Evolutionary conservation across 2,113 vertebrate species (phyloP), one percentile per base, ranked within the genome.

Genomic region (Colius striatus): DNA sequence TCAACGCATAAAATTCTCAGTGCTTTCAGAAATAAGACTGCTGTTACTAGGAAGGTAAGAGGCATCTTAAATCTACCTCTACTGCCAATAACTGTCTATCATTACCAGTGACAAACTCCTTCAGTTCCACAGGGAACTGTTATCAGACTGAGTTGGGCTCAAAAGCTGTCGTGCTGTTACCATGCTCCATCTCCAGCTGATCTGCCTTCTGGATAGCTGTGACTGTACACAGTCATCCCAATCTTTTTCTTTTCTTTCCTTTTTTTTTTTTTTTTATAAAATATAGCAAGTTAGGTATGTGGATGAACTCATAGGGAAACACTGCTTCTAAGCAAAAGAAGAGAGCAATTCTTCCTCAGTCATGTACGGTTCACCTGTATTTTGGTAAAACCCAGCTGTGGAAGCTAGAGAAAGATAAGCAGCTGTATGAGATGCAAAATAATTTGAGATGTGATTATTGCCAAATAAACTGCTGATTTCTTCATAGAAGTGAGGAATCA

Each of bases 71-170:
- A 95, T 62, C 65, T 85, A 57, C 36, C 36, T 63, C 51, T 66
- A 2, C 66, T 92, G 90, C 87, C 77, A 65, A 34, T 22, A 96
- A 27, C 61, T 95, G 29, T 43, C 1, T 73, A 29, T 83, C 92
- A 92, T 83, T 75, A 75, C 25, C 22, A 57, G 83, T 85, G 94
- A 95, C 92, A 96, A 89, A 53, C 43, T 87, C 29, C 50, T 55
- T 38, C 2, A 0, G 51, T 89, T 86, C 93, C 57, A 0, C 2
- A 7, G 96, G 95, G 84, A 90, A 61, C 60, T 87, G 51, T 68
- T 96, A 95, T 96, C 96, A 96, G 80, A 67, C 60, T 77, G 41
- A 80, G 60, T 36, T 67, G 70, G 75, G 60, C 77, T 94, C 67
- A 91, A 73, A 92, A 96, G 58, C 80, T 93, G 88, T 57, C 91